These are phyloP conservation scores for Melanotaenia nigrans DNA, from an alignment of 2,797 vertebrate genomes.

Conservation along the genomic window DNA sequence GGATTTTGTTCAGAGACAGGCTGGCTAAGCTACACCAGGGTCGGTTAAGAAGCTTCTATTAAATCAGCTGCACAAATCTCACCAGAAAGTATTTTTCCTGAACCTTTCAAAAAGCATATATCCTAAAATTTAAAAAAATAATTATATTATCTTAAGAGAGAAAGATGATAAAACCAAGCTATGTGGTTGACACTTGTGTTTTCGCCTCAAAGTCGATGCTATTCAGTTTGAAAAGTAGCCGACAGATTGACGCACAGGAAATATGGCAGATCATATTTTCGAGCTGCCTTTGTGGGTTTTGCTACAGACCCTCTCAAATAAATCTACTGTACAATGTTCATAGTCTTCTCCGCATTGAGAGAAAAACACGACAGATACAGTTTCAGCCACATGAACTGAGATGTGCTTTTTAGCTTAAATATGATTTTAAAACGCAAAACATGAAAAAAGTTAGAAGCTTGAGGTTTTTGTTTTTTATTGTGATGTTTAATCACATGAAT, in stretches of 20 bases:
- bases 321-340: slow-evolving; percentile 4
- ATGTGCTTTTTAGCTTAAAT: slow-evolving; percentile 7
- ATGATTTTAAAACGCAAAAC: slow-evolving; percentile 21
- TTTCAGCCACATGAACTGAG: slow-evolving; percentile 25
- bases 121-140: slow-evolving; percentile 12
- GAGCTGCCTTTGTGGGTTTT: slow-evolving; percentile 21
- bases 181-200: slow-evolving; percentile 15
- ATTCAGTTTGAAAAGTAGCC: slow-evolving; percentile 15
- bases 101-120: not conserved
- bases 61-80: not conserved
- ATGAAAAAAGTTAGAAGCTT: slow-evolving; percentile 9
- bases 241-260: slow-evolving; percentile 5
- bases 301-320: slow-evolving; percentile 10
- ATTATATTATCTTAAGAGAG: not conserved
- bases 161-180: slow-evolving; percentile 5
- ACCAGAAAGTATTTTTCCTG: not conserved
- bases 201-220: slow-evolving; percentile 4
- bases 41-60: not conserved
- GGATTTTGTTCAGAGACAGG: not conserved
- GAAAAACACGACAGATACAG: slow-evolving; percentile 30
- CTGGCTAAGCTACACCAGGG: not conserved
- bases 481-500: slow-evolving; percentile 17
- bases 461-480: slow-evolving; percentile 5
- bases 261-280: slow-evolving; percentile 22
- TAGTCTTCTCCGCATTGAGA: slow-evolving; percentile 11